Conservation (phyloP, 2,113 vertebrate species). For the Bos javanicus region DNA sequence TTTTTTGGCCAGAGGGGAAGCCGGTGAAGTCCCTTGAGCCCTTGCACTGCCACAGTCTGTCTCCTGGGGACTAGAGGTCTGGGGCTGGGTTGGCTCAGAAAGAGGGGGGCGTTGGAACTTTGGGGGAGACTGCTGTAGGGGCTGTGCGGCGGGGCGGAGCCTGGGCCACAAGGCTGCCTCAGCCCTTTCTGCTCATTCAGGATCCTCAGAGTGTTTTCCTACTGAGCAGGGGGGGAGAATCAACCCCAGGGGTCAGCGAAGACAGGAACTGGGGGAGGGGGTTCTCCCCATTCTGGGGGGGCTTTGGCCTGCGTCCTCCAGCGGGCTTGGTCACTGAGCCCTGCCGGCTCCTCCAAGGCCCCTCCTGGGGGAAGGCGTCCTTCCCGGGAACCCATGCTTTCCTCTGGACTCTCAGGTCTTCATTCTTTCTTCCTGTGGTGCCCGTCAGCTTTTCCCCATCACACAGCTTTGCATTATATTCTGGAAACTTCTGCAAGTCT, state of each 20-base stretch:
- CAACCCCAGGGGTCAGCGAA: background rate
- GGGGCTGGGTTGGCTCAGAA: background rate
- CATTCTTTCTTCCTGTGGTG: background rate
- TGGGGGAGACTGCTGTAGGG: background rate
- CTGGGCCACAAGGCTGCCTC: background rate
- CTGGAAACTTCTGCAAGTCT: background rate
- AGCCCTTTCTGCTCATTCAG: background rate
- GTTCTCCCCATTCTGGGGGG: background rate
- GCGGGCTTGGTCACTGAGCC: background rate
- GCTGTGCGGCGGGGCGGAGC: rapidly evolving
- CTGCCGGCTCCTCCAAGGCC: too few species aligned
- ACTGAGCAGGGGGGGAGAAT: background rate
- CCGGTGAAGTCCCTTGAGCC: background rate
- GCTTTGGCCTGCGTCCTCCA: background rate
- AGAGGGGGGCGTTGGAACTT: background rate
- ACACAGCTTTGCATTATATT: background rate
- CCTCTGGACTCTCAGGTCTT: background rate
- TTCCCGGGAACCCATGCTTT: background rate
- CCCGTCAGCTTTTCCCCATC: background rate
- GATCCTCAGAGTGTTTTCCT: background rate
- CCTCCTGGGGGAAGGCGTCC: background rate
- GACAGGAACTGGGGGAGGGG: background rate
- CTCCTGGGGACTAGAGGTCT: background rate
- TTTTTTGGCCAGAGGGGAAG: background rate
- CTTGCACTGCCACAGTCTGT: rapidly evolving